phyloP scores from a whole-genome alignment of 53 echinoderm and acorn worm genomes.

The Echinometra lucunter region DNA sequence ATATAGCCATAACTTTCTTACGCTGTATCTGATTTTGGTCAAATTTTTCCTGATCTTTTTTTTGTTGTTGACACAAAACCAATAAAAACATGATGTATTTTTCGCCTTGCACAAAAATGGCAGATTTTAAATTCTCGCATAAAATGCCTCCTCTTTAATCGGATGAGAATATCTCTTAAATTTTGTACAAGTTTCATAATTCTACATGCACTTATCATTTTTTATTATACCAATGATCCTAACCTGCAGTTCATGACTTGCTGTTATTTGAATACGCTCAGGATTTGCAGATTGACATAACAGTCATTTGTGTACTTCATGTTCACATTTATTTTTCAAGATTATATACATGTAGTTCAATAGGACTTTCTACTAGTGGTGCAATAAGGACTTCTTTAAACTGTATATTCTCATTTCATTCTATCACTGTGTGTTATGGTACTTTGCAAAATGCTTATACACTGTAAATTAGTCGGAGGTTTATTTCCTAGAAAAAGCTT shows the following conservation, averaged over 20 bases:
- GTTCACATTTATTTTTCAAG: background rate
- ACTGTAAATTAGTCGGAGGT: background rate
- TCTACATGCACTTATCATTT: background rate
- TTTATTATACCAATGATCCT: background rate
- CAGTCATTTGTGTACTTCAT: background rate
- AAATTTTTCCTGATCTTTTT: no score
- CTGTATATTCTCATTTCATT: background rate
- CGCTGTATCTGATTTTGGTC: no score
- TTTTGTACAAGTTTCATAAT: no score
- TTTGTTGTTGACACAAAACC: no score
- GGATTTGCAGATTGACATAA: background rate
- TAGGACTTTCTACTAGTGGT: slow-evolving; percentile 13
- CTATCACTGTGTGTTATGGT: background rate
- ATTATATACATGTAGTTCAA: background rate
- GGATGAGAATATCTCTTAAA: no score
- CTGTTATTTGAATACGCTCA: background rate
- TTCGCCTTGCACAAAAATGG: no score
- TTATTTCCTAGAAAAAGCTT: background rate
- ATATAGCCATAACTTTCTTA: no score
- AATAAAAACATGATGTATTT: no score
- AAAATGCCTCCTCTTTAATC: no score
- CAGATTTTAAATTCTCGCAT: no score
- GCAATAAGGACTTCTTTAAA: background rate
- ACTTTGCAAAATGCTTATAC: background rate
- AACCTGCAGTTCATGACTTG: background rate